Evolutionary conservation across 92 coral and sea anemone species (phyloP).

Genomic region (Umimayanthus chanpuru): DNA sequence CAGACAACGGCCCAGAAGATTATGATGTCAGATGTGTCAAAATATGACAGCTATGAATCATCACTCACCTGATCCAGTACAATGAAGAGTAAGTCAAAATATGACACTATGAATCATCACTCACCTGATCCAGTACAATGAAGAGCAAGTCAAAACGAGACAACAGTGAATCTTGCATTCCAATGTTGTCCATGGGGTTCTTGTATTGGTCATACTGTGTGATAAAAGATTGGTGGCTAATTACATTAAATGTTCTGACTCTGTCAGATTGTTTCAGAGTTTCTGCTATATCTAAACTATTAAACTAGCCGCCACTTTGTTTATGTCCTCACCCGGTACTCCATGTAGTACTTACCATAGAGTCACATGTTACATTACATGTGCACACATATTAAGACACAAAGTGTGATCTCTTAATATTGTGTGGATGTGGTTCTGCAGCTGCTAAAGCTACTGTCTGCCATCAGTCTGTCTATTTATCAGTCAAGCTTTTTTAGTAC

Average conservation of each 20-base stretch:
- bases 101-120: not conserved
- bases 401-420: not conserved
- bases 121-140: constrained; percentile 95
- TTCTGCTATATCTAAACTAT: too few species aligned
- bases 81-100: constrained; percentile 92
- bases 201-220: constrained; percentile 73
- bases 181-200: constrained; percentile 99
- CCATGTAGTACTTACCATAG: too few species aligned
- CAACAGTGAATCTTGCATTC: constrained; percentile 96
- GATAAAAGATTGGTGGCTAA: too few species aligned
- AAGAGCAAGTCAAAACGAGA: constrained; percentile 98
- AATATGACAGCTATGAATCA: not conserved
- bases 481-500: not conserved
- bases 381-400: not conserved
- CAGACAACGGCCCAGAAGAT: too few species aligned
- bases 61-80: constrained; percentile 90
- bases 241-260: too few species aligned
- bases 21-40: too few species aligned
- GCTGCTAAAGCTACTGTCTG: not conserved
- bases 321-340: too few species aligned
- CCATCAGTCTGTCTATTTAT: not conserved
- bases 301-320: too few species aligned
- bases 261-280: too few species aligned
- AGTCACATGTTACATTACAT: too few species aligned
- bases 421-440: not conserved